Base-by-base conservation (phyloP, 1,140 invertebrate species). In the Coelopa frigida region DNA sequence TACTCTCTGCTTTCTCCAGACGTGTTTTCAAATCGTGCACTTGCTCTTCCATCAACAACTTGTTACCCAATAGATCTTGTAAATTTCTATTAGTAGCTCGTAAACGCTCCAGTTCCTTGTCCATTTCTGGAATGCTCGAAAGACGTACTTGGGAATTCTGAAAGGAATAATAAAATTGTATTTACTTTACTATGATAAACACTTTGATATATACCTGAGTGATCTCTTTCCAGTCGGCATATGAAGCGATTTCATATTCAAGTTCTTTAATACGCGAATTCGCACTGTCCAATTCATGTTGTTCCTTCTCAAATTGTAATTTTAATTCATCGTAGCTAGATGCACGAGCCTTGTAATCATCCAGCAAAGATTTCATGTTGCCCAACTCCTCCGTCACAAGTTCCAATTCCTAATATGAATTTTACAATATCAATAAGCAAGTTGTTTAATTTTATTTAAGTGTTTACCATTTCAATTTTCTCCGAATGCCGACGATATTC, bases 11-110 rank as follows among this genome's bases (percentile, higher is more conserved):
- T 0, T 51, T 48, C 10, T 74, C 71, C 3, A 81, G 57, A 4
- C 76, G 74, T 0, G 58, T 69, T 39, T 73, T 75, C 27, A 81
- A 71, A 54, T 75, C 68, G 48, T 78, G 72, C 4, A 81, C 79
- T 59, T 82, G 75, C 49, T 81, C 80, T 54, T 82, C 80, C 10
- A 82, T 52, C 32, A 82, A 48, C 44, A 81, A 47, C 46, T 81
- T 82, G 54, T 81, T 79, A 3, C 75, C 74, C 0, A 80, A 68
- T 2, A 74, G 57, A n/a, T 76, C 73, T 7, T 76, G 73, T 0
- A 82, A 52, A 3, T 75, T 72, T 14, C 71, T 64, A 44, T 77
- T 76, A 20, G 75, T 73, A 11, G 70, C 65, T 8, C 72, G 71
- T 14, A 82, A 57, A 8, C 73, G 61, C 0, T 60, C 58, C 24